phyloP scores from a whole-genome alignment of 1,140 invertebrate species.

The Cephus cinctus region DNA sequence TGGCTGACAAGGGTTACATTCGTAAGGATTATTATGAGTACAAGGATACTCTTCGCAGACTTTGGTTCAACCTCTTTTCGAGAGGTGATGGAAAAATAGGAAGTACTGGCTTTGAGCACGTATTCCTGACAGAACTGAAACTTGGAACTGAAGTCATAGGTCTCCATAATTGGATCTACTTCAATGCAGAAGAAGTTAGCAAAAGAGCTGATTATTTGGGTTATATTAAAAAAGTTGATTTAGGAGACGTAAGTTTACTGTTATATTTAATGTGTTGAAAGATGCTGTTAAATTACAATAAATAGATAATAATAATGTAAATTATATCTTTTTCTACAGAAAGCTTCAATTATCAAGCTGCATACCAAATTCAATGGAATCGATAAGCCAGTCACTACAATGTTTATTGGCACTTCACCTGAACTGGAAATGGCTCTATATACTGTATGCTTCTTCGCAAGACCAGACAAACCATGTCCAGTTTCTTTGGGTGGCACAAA shows the following conservation, averaged over 20 bases:
- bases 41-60: conserved; percentile 68
- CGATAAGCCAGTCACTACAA: conserved; percentile 74
- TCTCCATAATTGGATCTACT: conserved; percentile 90
- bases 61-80: conserved; percentile 83
- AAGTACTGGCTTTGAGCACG: conserved; percentile 84
- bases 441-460: conserved; percentile 77
- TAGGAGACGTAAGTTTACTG: conserved; percentile 65
- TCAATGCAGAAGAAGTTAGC: conserved; percentile 69
- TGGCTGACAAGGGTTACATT: conserved; percentile 56
- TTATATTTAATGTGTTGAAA: conserved; percentile 9
- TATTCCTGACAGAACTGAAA: conserved; percentile 82
- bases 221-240: conserved; percentile 70
- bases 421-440: conserved; percentile 91
- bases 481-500: conserved; percentile 68
- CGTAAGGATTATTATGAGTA: conserved; percentile 58
- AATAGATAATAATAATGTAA: background rate
- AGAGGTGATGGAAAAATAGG: conserved; percentile 73
- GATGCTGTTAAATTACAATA: background rate
- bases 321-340: conserved; percentile 60
- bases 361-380: conserved; percentile 73
- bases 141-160: conserved; percentile 69
- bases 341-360: conserved; percentile 75
- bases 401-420: conserved; percentile 90
- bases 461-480: conserved; percentile 70
- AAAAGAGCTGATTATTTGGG: conserved; percentile 75